A percentile compares a stretch with the other conserved stretches of the same genome.
Evolutionary conservation across 2,113 vertebrate genomes (phyloP).

Genomic region (Irena cyanogastra): DNA sequence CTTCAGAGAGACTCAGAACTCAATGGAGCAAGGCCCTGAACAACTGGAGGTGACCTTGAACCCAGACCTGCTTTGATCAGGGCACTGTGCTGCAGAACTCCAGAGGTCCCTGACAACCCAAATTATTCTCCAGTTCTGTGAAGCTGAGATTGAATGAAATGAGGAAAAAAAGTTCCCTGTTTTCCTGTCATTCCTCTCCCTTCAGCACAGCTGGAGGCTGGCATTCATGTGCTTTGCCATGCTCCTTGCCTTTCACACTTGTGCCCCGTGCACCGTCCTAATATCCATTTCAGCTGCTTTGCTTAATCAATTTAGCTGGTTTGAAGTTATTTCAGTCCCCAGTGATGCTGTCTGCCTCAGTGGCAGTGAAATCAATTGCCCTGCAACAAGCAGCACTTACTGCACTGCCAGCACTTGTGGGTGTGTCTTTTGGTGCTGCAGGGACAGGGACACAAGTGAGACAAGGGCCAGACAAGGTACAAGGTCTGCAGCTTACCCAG

Average conservation of each 20-base stretch:
- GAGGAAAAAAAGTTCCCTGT: background rate
- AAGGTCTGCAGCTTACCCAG: background rate
- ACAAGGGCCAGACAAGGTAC: background rate
- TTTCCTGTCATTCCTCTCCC: background rate
- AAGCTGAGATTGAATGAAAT: background rate
- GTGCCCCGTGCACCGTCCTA: background rate
- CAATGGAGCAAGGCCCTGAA: background rate
- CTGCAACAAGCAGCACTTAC: background rate
- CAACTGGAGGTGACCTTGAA: background rate
- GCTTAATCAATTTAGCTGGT: background rate
- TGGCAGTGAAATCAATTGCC: slow-evolving; percentile 18
- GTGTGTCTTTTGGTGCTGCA: background rate
- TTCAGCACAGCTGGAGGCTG: background rate
- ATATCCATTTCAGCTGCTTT: slow-evolving; percentile 1
- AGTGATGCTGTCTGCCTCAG: background rate
- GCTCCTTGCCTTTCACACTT: background rate
- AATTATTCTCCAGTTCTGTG: background rate
- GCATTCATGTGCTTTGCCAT: background rate
- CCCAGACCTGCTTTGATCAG: background rate
- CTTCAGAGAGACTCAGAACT: background rate
- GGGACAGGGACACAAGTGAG: background rate
- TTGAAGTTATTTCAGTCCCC: slow-evolving; percentile 1
- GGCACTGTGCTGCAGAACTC: background rate
- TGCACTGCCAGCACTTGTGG: background rate
- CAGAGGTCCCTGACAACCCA: background rate